Base-by-base conservation (phyloP, 2,113 vertebrate genomes). In the Miniopterus natalensis region DNA sequence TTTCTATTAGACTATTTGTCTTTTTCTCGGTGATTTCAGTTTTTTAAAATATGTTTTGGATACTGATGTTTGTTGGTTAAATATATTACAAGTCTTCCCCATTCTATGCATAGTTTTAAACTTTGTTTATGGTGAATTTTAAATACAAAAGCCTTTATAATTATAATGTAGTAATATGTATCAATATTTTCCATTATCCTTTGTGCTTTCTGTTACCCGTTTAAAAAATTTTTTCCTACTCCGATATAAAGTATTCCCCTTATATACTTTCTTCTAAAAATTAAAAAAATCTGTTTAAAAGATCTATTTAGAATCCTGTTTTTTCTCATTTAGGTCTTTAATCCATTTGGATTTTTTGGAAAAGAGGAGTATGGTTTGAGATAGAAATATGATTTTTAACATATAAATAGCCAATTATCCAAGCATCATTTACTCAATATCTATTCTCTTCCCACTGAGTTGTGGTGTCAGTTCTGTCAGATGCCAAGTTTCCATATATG, bases 291-390 rank as follows among this genome's bases (percentile, higher is more conserved):
- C 42, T 71, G 11, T 81, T 90, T 36, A 47, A 57, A 80, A 51
- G 36, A 90, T 85, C 55, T 53, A 61, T 61, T 84, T 88, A 84
- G 40, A n/a, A 7, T 57, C 66, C 47, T 75, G 20, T 1, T 31
- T 65, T 57, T 66, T 63, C 68, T 89, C 65, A 71, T 65, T 89
- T 81, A 40, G 29, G 14, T 84, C 74, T 95, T 79, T 61, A 66
- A 10, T 84, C 21, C 17, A 88, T 51, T 40, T 86, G 49, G 11
- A 65, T 68, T 78, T 92, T 78, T 40, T 17, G 53, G 57, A 20
- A 78, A 53, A 68, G 20, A 70, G 13, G 17, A 5, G 3, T 42
- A 31, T 57, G 17, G 29, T 51, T 1, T 74, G 55, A 74, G 14
- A 23, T 49, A 75, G 55, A 23, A 40, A 80, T 66, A 25, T 90